Conservation (phyloP, 2,888 invertebrate genomes). For the Synergus umbraculus region DNA sequence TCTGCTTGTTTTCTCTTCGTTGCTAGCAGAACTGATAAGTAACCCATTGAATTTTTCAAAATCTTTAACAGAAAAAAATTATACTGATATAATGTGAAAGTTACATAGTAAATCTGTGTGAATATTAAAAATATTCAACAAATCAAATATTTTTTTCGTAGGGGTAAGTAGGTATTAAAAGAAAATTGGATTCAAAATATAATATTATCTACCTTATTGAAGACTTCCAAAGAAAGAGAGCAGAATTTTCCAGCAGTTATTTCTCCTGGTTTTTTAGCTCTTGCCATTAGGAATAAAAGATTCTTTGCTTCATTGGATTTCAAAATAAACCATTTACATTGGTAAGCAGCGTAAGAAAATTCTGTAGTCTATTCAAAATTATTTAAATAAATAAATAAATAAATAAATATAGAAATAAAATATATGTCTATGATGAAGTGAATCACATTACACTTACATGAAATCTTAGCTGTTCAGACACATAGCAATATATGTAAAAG, state of each 20-base stretch:
- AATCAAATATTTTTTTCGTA: no score
- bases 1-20: not conserved
- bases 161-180: no score
- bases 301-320: constrained; percentile 46
- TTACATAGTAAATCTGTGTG: no score
- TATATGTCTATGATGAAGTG: no score
- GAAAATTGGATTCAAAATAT: no score
- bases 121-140: no score
- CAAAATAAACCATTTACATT: constrained; percentile 56
- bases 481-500: constrained; percentile 49
- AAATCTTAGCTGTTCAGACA: constrained; percentile 45
- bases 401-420: no score
- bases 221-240: constrained; percentile 50
- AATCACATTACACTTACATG: constrained; percentile 33
- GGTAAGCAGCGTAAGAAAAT: constrained; percentile 51
- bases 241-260: constrained; percentile 58
- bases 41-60: constrained; percentile 2
- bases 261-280: constrained; percentile 50
- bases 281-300: constrained; percentile 54
- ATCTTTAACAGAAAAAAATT: not conserved
- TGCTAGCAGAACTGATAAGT: constrained; percentile 1
- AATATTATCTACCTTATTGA: constrained; percentile 46
- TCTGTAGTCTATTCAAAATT: constrained; percentile 43
- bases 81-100: not conserved
- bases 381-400: no score